A percentile compares a stretch with the other conserved stretches of the same genome.
Conservation (phyloP, 2,113 vertebrate genomes). For the Erythrolamprus reginae region DNA sequence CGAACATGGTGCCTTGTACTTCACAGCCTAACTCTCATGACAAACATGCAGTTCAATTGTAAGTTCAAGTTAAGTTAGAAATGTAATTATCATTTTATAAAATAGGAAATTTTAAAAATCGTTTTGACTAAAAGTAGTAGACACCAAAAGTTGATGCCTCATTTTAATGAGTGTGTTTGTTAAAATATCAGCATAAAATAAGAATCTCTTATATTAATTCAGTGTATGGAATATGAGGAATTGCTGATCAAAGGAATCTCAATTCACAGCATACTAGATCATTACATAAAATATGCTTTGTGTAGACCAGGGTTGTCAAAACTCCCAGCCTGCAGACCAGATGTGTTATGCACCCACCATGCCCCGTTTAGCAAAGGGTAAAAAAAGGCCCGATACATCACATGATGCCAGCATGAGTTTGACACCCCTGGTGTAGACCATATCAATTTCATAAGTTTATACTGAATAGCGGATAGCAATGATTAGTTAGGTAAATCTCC, state of each 20-base stretch:
- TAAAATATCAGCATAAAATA: not conserved
- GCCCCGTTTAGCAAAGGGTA: too few relatives aligned
- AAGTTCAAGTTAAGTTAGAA: conserved; percentile 62
- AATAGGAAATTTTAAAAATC: not conserved
- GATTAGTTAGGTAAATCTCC: not conserved
- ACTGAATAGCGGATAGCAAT: not conserved
- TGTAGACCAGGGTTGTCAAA: not conserved
- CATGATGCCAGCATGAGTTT: too few relatives aligned
- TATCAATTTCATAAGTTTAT: not conserved
- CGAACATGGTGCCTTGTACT: conserved; percentile 97
- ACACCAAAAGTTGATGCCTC: not conserved
- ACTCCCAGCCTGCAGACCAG: too few relatives aligned
- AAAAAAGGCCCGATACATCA: too few relatives aligned
- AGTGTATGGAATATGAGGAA: not conserved
- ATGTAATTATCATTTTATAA: not conserved
- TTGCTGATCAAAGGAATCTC: not conserved
- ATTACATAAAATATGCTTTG: not conserved
- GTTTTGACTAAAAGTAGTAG: not conserved
- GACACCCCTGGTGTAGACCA: not conserved
- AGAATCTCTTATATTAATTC: not conserved
- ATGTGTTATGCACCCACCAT: too few relatives aligned
- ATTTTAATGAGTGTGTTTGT: not conserved
- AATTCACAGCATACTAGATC: not conserved
- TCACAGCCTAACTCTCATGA: conserved; percentile 97
- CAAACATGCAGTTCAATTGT: conserved; percentile 92